These are phyloP conservation scores for Augiades crinisus DNA, from an alignment of 2,888 invertebrate species.

Conservation along the genomic window DNA sequence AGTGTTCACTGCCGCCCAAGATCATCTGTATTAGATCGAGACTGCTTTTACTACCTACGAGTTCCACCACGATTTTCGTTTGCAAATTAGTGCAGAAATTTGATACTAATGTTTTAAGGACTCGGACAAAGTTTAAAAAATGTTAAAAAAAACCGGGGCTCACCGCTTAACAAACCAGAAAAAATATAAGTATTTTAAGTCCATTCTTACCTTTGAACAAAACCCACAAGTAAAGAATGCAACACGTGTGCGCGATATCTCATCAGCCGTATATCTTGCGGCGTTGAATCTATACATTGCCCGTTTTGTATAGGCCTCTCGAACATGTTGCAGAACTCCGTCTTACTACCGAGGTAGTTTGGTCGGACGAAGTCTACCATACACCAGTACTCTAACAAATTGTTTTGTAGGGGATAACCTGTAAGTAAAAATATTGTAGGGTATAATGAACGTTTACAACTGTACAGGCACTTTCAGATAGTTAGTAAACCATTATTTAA, in stretches of 20 bases:
- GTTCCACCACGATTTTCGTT: too few relatives aligned
- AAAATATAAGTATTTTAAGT: background rate
- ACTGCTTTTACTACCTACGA: too few relatives aligned
- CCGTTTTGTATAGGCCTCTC: constrained; percentile 99
- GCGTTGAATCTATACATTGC: constrained; percentile 98
- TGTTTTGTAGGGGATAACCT: constrained; percentile 98
- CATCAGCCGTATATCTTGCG: constrained; percentile 96
- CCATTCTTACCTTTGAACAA: constrained; percentile 90
- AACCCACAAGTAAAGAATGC: constrained; percentile 96
- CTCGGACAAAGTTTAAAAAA: too few relatives aligned
- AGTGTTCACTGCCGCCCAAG: too few relatives aligned
- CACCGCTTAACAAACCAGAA: too few relatives aligned
- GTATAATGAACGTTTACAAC: too few relatives aligned
- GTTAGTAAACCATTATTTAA: too few relatives aligned
- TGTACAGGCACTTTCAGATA: too few relatives aligned
- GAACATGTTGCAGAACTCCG: constrained; percentile 99
- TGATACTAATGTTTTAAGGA: too few relatives aligned
- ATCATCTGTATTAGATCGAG: too few relatives aligned
- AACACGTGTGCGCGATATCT: constrained; percentile 97
- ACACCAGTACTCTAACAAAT: constrained; percentile 98
- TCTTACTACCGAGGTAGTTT: constrained; percentile 97
- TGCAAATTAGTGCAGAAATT: too few relatives aligned
- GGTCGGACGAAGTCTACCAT: constrained; percentile 99
- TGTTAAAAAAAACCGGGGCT: too few relatives aligned
- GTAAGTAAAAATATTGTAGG: constrained; percentile 9